Evolutionary conservation across 1,140 invertebrate species (phyloP), one percentile per base, ranked within the genome.

Genomic region (Drosophila serrata): DNA sequence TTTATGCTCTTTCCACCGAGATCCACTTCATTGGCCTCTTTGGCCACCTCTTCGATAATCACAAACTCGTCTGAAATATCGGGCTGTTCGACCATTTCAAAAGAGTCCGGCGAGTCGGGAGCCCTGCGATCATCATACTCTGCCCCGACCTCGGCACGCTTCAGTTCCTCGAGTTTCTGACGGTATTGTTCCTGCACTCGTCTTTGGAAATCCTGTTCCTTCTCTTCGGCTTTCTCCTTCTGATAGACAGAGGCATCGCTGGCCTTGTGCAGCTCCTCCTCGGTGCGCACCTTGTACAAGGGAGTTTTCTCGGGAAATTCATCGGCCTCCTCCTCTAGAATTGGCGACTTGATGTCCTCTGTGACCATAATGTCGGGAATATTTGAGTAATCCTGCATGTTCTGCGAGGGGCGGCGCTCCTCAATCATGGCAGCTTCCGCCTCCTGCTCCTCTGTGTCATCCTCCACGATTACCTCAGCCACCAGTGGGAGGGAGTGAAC

Each of bases 1-100:
- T 94, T 93, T 13, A 97, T 94, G 84, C 96, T 96, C 93, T 97
- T 96, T 6, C 96, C 96, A 93, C 97, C 96, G 0, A 94, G 93
- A 90, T 97, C 96, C 61, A 94, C 95, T 93, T 97, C 97, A 77
- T 95, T 94, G 2, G 96, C 97, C 93, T 97, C 96, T 87, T 95
- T 96, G 2, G 95, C 96, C 22, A 97, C 96, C 92, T 97, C 97
- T 93, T 97, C 96, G 63, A 97, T 96, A 0, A 97, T 96, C 1
- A 97, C 96, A 92, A 97, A 97, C 82, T 97, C 97, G 90, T 97
- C 97, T 65, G 96, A 96, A 62, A 97, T 95, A 86, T 96, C 96
- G 2, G 96, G 96, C 82, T 97, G 97, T 77, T 97, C 96, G 0
- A 97, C 93, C 92, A 97, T 94, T 94, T 98, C 97, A 94, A 98